Conservation (phyloP, 2,797 vertebrate genomes). For the Zenarchopterus dispar region DNA sequence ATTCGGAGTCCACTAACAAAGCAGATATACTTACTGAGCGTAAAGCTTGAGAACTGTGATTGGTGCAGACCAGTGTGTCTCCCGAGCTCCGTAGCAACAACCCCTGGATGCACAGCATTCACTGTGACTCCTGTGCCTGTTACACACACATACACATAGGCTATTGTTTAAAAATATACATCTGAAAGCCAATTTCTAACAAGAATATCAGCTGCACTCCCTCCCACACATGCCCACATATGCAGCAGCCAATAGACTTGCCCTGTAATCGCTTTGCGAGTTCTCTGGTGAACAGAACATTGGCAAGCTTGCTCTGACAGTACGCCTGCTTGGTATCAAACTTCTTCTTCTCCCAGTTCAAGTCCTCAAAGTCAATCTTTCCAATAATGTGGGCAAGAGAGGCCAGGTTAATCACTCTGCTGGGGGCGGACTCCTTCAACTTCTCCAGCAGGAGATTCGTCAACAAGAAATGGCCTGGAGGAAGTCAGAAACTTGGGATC, state of each 20-base stretch:
- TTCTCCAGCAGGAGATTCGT: conserved; percentile 89
- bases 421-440: conserved; percentile 85
- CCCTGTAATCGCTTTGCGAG: conserved; percentile 86
- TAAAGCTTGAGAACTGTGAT: conserved; percentile 83
- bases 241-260: conserved; percentile 58
- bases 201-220: conserved; percentile 52
- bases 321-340: conserved; percentile 89
- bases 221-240: conserved; percentile 71
- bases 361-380: conserved; percentile 87
- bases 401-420: conserved; percentile 87
- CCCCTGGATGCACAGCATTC: conserved; percentile 86
- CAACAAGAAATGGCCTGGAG: conserved; percentile 88
- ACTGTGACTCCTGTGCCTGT: conserved; percentile 85
- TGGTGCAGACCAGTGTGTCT: conserved; percentile 86
- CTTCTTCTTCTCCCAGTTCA: conserved; percentile 88
- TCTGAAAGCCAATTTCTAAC: conserved; percentile 49
- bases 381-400: conserved; percentile 87
- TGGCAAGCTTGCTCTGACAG: conserved; percentile 91
- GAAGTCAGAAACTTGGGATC: conserved; percentile 18
- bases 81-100: conserved; percentile 87
- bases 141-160: conserved; percentile 24
- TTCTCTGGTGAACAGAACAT: conserved; percentile 88
- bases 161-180: conserved; percentile 49
- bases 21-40: conserved; percentile 78
- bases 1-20: conserved; percentile 20